Percentiles rank a stretch among this genome's conserved stretches.
Evolutionary conservation across 2,888 invertebrate species (phyloP).

Genomic region (Leptinotarsa rubiginosa): DNA sequence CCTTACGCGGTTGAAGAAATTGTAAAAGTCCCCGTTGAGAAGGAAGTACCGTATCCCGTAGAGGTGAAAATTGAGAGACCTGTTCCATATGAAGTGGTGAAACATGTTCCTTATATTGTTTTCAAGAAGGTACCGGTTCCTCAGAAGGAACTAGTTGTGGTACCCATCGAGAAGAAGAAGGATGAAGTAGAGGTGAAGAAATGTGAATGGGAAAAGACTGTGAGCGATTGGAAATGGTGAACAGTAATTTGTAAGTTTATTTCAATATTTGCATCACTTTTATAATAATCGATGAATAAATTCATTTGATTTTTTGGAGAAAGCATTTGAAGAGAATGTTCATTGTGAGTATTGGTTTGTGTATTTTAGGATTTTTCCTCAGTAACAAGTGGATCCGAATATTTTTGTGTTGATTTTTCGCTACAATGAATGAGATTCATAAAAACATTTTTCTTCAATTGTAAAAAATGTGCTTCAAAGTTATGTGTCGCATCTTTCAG

Average conservation of each 20-base stretch:
- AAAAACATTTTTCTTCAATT: no score
- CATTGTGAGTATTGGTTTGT: no score
- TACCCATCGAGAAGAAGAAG: constrained; percentile 34
- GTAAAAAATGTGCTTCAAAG: no score
- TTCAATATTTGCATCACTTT: neutral
- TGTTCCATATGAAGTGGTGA: constrained; percentile 37
- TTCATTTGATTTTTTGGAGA: no score
- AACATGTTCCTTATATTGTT: constrained; percentile 61
- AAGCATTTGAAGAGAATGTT: no score
- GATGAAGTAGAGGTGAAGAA: constrained; percentile 24
- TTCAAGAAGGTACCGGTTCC: constrained; percentile 46
- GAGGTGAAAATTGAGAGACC: constrained; percentile 41
- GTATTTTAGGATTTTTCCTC: no score
- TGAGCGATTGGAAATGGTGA: constrained; percentile 28
- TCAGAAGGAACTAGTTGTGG: constrained; percentile 43
- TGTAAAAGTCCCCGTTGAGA: constrained; percentile 79
- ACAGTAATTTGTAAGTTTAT: neutral
- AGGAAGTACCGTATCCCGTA: constrained; percentile 77
- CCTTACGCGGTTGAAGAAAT: constrained; percentile 74
- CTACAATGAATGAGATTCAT: no score
- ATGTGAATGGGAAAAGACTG: constrained; percentile 26
- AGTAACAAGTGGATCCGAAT: no score
- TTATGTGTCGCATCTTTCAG: no score
- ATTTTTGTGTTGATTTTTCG: no score
- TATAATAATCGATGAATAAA: neutral